Evolutionary conservation across 2,113 vertebrate genomes (phyloP).

Genomic region (Coptodon rendalli): DNA sequence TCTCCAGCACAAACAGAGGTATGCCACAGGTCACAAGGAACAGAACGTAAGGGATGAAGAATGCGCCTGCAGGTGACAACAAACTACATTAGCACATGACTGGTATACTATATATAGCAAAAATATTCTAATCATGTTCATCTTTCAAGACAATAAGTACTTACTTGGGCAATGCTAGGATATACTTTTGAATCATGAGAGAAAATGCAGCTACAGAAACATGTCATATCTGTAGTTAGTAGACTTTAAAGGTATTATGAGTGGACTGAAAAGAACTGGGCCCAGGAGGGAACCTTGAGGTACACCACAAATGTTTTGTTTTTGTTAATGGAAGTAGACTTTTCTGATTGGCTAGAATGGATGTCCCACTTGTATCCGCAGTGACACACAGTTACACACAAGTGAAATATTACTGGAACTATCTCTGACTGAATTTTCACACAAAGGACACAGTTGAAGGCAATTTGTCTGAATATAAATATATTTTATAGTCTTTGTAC

Average conservation of each 20-base stretch:
- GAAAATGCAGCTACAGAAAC: not conserved
- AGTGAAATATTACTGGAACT: not conserved
- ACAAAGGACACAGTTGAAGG: not conserved
- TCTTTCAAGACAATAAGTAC: not conserved
- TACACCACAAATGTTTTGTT: not conserved
- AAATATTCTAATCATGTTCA: not conserved
- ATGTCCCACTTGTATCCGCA: not conserved
- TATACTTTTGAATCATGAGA: not conserved
- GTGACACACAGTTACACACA: not conserved
- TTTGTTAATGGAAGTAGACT: not conserved
- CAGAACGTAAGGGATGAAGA: constrained; percentile 57
- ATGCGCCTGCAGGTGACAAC: constrained; percentile 35
- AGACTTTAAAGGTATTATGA: not conserved
- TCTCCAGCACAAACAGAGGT: constrained; percentile 57
- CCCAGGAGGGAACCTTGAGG: not conserved
- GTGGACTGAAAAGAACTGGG: not conserved
- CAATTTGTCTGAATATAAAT: not conserved
- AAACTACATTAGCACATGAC: not conserved
- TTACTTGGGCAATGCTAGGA: not conserved
- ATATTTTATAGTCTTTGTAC: not conserved
- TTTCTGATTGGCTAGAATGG: not conserved
- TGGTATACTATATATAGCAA: not conserved
- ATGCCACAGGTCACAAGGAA: constrained; percentile 55
- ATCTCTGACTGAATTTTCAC: not conserved
- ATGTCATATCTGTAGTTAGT: not conserved